Evolutionary conservation across 2,113 vertebrate species (phyloP).

Genomic region (Felis chaus): DNA sequence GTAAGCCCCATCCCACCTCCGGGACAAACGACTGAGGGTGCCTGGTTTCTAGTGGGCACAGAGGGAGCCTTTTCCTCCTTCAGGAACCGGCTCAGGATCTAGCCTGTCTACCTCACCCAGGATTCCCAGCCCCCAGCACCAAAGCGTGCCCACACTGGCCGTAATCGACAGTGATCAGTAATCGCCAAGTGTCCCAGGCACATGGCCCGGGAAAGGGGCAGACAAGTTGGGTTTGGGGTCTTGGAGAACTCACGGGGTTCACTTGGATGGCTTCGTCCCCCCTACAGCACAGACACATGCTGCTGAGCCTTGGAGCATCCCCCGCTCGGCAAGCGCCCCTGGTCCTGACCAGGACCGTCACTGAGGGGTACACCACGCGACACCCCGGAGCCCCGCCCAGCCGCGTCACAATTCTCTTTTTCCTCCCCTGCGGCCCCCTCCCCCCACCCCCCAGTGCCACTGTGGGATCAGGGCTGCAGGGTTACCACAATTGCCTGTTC

Average conservation of each 20-base stretch:
- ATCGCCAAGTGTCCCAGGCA: background rate
- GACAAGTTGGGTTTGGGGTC: rapidly evolving
- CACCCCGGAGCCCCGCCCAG: rapidly evolving
- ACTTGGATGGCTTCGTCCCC: constrained; percentile 26
- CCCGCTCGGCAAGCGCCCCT: rapidly evolving
- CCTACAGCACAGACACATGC: constrained; percentile 45
- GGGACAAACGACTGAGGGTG: rapidly evolving
- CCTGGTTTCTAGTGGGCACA: rapidly evolving
- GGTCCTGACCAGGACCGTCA: rapidly evolving
- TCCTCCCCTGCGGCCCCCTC: background rate
- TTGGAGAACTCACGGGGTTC: constrained; percentile 50
- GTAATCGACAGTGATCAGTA: background rate
- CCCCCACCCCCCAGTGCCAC: background rate
- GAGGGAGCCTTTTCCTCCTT: rapidly evolving
- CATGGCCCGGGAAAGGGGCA: rapidly evolving
- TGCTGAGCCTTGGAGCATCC: background rate
- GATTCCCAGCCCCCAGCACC: background rate
- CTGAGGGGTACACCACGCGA: rapidly evolving
- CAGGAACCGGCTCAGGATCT: background rate
- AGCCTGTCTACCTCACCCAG: background rate
- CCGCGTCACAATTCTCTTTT: constrained; percentile 60
- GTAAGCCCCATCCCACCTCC: background rate
- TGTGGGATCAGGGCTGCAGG: background rate
- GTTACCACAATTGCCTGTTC: too few relatives aligned
- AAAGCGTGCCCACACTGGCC: rapidly evolving